phyloP scores from a whole-genome alignment of 2,113 vertebrate genomes.

The Lontra canadensis region DNA sequence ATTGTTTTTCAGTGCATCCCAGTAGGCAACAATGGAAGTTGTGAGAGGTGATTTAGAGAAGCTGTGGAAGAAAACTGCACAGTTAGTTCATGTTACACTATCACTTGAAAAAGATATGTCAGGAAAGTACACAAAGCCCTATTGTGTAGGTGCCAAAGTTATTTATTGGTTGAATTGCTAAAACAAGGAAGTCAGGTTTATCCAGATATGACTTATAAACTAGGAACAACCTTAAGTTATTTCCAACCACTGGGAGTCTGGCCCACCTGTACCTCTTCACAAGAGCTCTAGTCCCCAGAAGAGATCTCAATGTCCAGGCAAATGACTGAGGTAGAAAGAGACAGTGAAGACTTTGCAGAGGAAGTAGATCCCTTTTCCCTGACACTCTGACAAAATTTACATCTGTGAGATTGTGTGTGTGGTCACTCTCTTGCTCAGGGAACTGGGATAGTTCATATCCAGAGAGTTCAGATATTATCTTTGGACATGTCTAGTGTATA shows the following conservation, averaged over 20 bases:
- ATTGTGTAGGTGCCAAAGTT: neutral
- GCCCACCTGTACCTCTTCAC: too few species aligned
- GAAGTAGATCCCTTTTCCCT: neutral
- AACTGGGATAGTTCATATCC: neutral
- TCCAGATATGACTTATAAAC: neutral
- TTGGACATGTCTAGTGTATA: too few species aligned
- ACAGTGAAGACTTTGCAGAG: neutral
- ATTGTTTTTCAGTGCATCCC: neutral
- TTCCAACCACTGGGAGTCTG: neutral
- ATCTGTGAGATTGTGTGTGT: neutral
- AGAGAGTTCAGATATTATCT: too few species aligned
- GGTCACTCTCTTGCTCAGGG: neutral
- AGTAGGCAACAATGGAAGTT: neutral
- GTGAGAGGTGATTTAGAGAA: neutral
- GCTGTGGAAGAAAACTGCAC: neutral
- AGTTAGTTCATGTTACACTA: neutral
- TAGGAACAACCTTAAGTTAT: neutral
- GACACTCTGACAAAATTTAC: neutral
- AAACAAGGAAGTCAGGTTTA: conserved; percentile 11
- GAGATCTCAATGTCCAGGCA: neutral
- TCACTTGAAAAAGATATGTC: neutral
- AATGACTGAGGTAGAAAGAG: neutral
- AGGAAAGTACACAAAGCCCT: neutral
- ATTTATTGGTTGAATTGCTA: neutral
- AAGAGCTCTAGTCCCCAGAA: neutral